Evolutionary conservation across 2,888 invertebrate species (phyloP).

Genomic region (Pollenia angustigena): DNA sequence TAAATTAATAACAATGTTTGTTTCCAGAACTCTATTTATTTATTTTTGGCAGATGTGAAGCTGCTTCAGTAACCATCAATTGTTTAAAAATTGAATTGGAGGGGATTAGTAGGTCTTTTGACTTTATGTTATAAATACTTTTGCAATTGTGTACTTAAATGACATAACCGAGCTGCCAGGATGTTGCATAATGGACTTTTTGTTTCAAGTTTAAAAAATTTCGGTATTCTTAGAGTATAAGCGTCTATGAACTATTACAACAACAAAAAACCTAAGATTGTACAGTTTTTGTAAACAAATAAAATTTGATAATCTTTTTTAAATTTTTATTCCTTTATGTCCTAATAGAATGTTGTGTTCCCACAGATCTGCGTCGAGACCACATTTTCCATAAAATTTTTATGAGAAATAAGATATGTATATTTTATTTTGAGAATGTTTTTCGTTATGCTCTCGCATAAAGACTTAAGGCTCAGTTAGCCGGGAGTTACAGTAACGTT

Average conservation of each 20-base stretch:
- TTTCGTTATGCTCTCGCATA: too few species aligned
- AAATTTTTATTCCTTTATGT: too few species aligned
- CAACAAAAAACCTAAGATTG: background rate
- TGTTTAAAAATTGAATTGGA: conserved; percentile 78
- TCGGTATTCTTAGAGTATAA: conserved; percentile 44
- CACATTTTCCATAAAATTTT: too few species aligned
- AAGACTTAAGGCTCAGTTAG: too few species aligned
- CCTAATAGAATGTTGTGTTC: too few species aligned
- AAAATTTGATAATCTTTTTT: too few species aligned
- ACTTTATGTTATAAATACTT: conserved; percentile 19
- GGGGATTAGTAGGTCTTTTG: conserved; percentile 75
- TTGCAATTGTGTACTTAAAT: background rate
- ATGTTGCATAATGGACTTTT: conserved; percentile 23
- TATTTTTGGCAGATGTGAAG: conserved; percentile 78
- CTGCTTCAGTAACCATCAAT: conserved; percentile 78
- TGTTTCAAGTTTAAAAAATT: background rate
- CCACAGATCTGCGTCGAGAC: too few species aligned
- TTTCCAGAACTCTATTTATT: background rate
- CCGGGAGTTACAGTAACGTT: too few species aligned
- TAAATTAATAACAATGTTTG: background rate
- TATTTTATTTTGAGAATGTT: too few species aligned
- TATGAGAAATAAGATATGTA: too few species aligned
- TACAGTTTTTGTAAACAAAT: too few species aligned
- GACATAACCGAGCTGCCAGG: background rate
- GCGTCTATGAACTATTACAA: background rate